Conservation (phyloP, 2,113 vertebrate species). For the Myiopsitta monachus region DNA sequence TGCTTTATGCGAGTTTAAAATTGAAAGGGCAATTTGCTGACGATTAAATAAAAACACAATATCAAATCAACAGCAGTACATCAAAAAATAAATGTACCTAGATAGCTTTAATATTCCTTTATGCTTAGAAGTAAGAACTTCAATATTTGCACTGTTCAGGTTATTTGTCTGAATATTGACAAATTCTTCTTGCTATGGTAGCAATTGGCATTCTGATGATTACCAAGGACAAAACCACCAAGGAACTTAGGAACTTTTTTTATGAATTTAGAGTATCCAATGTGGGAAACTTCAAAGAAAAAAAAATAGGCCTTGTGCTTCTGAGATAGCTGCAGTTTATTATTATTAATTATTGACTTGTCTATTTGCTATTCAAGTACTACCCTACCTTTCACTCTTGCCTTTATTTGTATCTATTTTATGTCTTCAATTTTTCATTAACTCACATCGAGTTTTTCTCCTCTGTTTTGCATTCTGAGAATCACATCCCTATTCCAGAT, state of each 20-base stretch:
- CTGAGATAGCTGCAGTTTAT: not conserved
- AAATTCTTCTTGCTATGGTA: not conserved
- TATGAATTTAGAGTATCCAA: not conserved
- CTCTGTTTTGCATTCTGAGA: not conserved
- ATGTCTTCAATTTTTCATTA: conserved; percentile 19
- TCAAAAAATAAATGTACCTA: not conserved
- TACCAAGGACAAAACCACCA: not conserved
- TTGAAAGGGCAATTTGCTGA: not conserved
- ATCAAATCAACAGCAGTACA: not conserved
- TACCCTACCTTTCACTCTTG: not conserved
- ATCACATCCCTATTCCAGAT: not conserved
- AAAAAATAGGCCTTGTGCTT: not conserved
- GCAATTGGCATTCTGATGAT: not conserved
- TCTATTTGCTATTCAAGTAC: not conserved
- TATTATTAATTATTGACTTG: conserved; percentile 26
- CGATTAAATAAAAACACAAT: not conserved
- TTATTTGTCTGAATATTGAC: conserved; percentile 7
- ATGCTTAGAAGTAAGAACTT: not conserved
- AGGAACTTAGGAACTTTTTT: not conserved
- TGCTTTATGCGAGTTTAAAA: not conserved
- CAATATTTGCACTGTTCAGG: not conserved
- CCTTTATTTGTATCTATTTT: conserved; percentile 15
- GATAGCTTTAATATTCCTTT: not conserved
- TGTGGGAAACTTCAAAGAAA: not conserved
- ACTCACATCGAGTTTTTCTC: not conserved